phyloP scores from a whole-genome alignment of 35 echinoderm and acorn worm genomes.

The Lytechinus pictus region DNA sequence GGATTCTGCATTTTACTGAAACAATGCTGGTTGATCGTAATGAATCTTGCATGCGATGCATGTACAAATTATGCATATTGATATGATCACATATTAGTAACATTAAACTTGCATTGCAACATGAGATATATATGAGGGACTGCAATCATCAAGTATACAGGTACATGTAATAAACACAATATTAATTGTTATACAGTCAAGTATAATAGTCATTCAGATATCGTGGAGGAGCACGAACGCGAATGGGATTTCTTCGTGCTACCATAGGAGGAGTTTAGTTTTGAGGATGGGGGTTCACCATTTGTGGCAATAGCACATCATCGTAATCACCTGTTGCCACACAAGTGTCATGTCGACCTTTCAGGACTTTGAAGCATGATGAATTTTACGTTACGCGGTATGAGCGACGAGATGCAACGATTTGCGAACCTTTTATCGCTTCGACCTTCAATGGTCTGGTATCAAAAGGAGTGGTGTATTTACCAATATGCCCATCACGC shows the following conservation, averaged over 20 bases:
- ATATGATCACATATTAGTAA: not conserved
- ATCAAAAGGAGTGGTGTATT: constrained; percentile 74
- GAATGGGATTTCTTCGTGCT: constrained; percentile 15
- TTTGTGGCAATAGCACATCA: constrained; percentile 3
- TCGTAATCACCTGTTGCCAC: constrained; percentile 23
- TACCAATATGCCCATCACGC: too few species aligned
- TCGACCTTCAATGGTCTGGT: constrained; percentile 67
- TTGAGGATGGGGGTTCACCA: constrained; percentile 14
- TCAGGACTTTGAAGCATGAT: constrained; percentile 57
- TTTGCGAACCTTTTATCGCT: constrained; percentile 61
- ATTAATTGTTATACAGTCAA: constrained; percentile 9
- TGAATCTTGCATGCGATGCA: not conserved
- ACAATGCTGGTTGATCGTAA: too few species aligned
- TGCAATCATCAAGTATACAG: too few species aligned
- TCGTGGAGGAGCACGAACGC: not conserved
- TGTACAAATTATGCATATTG: not conserved
- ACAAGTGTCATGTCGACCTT: not conserved
- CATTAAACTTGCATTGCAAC: not conserved
- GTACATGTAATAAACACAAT: not conserved
- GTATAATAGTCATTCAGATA: constrained; percentile 36
- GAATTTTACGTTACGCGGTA: constrained; percentile 58
- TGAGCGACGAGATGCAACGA: constrained; percentile 57
- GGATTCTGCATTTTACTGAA: too few species aligned
- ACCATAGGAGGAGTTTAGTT: not conserved
- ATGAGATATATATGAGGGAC: too few species aligned